Evolutionary conservation across 1,140 invertebrate species (phyloP), one percentile per base, ranked within the genome.

Genomic region (Drosophila azteca): DNA sequence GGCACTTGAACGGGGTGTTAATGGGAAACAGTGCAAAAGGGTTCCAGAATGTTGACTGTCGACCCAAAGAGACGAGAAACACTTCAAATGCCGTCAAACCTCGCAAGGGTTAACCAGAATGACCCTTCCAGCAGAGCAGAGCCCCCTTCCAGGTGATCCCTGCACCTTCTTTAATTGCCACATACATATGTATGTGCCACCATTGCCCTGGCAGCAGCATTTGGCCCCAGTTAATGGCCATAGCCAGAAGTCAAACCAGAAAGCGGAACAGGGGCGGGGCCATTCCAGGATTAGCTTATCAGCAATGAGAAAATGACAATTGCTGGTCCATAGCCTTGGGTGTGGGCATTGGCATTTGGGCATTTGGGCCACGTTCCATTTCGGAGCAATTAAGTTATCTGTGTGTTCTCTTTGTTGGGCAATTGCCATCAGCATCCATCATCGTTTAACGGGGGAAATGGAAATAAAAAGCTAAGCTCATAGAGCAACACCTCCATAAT

Each of bases 401-500:
- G 39, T 49, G 52, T 53, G 61, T 35, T 57, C 60, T 53, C 71
- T 58, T 65, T 52, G 26, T 39, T 17, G 5, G 49, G 20, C 48
- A 72, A 72, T 59, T 44, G 67, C 67, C 61, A 88, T 68, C 61
- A 78, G 63, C 75, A 88, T 87, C 80, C 71, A 75, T 79, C 82
- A 82, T 87, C 69, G 51, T 58, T 69, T 75, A 66, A 77, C 50
- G 63, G 64, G 48, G 26, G 45, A 80, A 71, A 79, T 51, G 77
- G 49, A 61, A 72, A 80, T 76, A 69, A 76, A 82, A 71, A 58
- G 61, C n/a, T 22, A 44, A 49, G 60, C 26, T 51, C 29, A 52
- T 48, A 51, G 60, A 60, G 39, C 53, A 17, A 15, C 22, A 49
- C 29, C 48, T 66, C 79, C 79, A 87, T 88, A 88, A 87, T 79